Percentiles rank a stretch among this genome's conserved stretches.
phyloP scores from a whole-genome alignment of 2,888 invertebrate genomes.

The Fragum sueziense region DNA sequence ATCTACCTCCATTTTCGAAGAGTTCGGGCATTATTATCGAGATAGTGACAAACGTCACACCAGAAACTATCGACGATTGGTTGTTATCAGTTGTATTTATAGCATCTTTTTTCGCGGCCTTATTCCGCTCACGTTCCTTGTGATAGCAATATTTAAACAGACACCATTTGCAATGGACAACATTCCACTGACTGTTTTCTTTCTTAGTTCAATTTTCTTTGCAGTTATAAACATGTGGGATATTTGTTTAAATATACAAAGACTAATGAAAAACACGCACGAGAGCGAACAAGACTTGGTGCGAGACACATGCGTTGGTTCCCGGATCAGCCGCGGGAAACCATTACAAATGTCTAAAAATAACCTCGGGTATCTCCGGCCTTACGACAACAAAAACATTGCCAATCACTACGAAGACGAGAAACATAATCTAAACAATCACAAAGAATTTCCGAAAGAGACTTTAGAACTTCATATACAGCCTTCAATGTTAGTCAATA shows the following conservation, averaged over 20 bases:
- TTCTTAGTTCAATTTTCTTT: constrained; percentile 68
- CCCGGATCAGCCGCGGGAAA: constrained; percentile 18
- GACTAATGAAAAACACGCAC: constrained; percentile 54
- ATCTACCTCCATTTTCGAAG: constrained; percentile 59
- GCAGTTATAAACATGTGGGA: constrained; percentile 71
- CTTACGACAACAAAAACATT: constrained; percentile 67
- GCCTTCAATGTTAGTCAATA: neutral
- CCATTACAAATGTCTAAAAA: constrained; percentile 57
- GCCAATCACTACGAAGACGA: constrained; percentile 57
- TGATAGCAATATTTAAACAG: constrained; percentile 64
- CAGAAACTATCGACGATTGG: constrained; percentile 52
- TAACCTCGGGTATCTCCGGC: constrained; percentile 63
- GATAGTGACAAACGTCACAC: constrained; percentile 51
- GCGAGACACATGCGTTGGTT: neutral
- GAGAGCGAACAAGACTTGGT: constrained; percentile 24
- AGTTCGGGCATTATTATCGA: constrained; percentile 59
- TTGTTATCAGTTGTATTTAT: constrained; percentile 53
- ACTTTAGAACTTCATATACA: constrained; percentile 36
- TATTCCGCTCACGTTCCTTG: constrained; percentile 64
- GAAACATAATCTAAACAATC: constrained; percentile 63
- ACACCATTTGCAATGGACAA: constrained; percentile 67
- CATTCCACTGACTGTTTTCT: constrained; percentile 64
- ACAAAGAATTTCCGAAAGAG: constrained; percentile 57
- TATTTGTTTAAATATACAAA: constrained; percentile 61
- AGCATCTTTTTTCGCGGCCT: constrained; percentile 63